Conservation (phyloP, 2,113 vertebrate species). For the Cephalopholis sonnerati region DNA sequence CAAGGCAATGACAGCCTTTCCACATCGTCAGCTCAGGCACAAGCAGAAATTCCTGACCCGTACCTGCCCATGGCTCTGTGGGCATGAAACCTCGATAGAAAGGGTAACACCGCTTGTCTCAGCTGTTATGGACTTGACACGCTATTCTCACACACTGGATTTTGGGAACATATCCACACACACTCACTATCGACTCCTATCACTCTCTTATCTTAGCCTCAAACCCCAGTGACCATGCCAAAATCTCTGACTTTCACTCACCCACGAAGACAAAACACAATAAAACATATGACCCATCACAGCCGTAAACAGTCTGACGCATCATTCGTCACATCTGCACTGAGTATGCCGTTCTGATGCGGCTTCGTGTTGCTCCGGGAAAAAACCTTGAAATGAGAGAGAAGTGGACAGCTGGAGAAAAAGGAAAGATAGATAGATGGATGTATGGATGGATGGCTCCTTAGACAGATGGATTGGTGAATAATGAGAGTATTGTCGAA, state of each 20-base stretch:
- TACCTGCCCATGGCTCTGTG: conserved; percentile 15
- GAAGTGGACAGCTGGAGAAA: conserved; percentile 6
- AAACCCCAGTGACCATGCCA: conserved; percentile 2
- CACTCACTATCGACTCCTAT: neutral
- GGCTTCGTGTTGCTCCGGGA: neutral
- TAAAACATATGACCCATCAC: conserved; percentile 30
- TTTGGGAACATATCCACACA: conserved; percentile 30
- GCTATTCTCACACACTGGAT: neutral
- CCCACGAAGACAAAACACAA: conserved; percentile 15
- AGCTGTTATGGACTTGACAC: conserved; percentile 35
- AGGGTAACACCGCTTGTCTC: conserved; percentile 23
- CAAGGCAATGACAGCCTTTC: conserved; percentile 20
- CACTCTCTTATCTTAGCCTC: neutral
- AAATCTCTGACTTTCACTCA: conserved; percentile 25
- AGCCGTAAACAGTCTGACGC: neutral
- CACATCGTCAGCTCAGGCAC: conserved; percentile 29
- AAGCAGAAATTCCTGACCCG: conserved; percentile 30
- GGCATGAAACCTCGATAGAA: conserved; percentile 22
- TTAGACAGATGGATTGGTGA: conserved; percentile 22
- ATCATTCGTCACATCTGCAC: conserved; percentile 4
- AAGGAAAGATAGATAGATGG: conserved; percentile 9
- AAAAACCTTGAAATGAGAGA: conserved; percentile 17
- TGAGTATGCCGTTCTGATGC: neutral
- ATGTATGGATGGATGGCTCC: conserved; percentile 3
- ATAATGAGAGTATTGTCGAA: conserved; percentile 10